Percentiles rank a stretch among this genome's conserved stretches.
Conservation (phyloP, 1,140 invertebrate species). For the Eurosta solidaginis region DNA sequence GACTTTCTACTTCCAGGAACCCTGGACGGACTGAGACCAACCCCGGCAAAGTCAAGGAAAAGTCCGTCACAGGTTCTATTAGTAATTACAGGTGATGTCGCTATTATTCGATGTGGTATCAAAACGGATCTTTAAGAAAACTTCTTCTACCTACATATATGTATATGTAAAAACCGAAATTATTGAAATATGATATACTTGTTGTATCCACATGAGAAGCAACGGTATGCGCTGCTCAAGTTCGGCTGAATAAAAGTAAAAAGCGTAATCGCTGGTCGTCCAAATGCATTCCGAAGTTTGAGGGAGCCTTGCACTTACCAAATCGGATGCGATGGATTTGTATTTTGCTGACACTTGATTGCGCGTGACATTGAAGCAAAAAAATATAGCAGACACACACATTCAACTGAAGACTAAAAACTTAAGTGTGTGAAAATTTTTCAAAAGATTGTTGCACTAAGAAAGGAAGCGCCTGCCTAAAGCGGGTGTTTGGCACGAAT, state of each 20-base stretch:
- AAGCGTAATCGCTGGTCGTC: background rate
- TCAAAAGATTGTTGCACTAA: background rate
- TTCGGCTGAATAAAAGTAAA: background rate
- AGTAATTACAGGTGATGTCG: too few species aligned
- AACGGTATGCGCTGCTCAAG: background rate
- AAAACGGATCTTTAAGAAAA: too few species aligned
- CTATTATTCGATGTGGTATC: too few species aligned
- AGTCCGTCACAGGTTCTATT: too few species aligned
- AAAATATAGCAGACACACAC: background rate
- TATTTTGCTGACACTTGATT: slow-evolving; percentile 11
- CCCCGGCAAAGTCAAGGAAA: too few species aligned
- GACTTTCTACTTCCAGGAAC: too few species aligned
- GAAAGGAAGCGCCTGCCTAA: background rate
- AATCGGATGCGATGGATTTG: slow-evolving; percentile 16
- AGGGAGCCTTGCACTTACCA: background rate
- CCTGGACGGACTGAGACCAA: too few species aligned
- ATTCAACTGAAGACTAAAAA: background rate
- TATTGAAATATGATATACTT: background rate
- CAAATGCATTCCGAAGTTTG: background rate
- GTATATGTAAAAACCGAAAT: too few species aligned
- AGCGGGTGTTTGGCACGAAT: slow-evolving; percentile 13
- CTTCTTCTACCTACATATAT: too few species aligned
- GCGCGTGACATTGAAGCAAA: slow-evolving; percentile 1
- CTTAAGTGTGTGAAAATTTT: background rate
- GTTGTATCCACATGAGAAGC: background rate